Evolutionary conservation across 2,888 invertebrate genomes (phyloP).

Genomic region (Cryptocephalus moraei): DNA sequence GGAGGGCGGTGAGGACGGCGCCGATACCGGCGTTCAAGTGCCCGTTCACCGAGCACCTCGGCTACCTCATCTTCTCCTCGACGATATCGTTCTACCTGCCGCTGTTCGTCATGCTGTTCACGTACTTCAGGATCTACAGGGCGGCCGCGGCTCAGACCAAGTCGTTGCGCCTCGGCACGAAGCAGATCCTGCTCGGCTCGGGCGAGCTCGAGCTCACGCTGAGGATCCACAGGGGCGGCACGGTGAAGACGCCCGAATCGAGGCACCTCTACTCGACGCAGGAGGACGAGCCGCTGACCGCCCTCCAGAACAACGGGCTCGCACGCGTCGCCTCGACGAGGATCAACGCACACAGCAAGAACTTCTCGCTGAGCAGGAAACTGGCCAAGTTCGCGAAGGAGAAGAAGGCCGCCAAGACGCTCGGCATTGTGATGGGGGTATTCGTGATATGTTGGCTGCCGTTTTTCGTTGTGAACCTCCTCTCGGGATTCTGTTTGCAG

Average conservation of each 20-base stretch:
- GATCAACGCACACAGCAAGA: slow-evolving; percentile 50
- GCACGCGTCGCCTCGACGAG: slow-evolving; percentile 56
- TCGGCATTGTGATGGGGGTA: slow-evolving; percentile 95
- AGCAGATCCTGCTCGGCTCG: slow-evolving; percentile 76
- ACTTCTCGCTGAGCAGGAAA: slow-evolving; percentile 87
- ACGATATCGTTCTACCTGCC: slow-evolving; percentile 97
- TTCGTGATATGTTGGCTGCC: slow-evolving; percentile 97
- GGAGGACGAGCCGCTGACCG: slow-evolving; percentile 66
- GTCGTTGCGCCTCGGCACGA: slow-evolving; percentile 83
- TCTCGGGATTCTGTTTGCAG: slow-evolving; percentile 80
- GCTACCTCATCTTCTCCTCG: slow-evolving; percentile 94
- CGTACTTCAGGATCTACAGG: slow-evolving; percentile 91
- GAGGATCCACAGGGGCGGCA: slow-evolving; percentile 88
- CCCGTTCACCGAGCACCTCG: slow-evolving; percentile 92
- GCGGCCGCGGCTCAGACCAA: slow-evolving; percentile 89
- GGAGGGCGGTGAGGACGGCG: slow-evolving; percentile 77
- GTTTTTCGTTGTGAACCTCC: slow-evolving; percentile 89
- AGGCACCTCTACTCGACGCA: slow-evolving; percentile 45
- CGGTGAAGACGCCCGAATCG: slow-evolving; percentile 44
- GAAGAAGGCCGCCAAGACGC: slow-evolving; percentile 86
- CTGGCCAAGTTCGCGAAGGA: slow-evolving; percentile 93
- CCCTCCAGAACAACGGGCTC: slow-evolving; percentile 67
- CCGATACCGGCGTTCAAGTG: slow-evolving; percentile 79
- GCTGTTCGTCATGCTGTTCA: slow-evolving; percentile 94
- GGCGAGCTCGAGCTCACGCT: slow-evolving; percentile 82